Evolutionary conservation across 2,797 vertebrate genomes (phyloP), one percentile per base, ranked within the genome.

Genomic region (Selene dorsalis): DNA sequence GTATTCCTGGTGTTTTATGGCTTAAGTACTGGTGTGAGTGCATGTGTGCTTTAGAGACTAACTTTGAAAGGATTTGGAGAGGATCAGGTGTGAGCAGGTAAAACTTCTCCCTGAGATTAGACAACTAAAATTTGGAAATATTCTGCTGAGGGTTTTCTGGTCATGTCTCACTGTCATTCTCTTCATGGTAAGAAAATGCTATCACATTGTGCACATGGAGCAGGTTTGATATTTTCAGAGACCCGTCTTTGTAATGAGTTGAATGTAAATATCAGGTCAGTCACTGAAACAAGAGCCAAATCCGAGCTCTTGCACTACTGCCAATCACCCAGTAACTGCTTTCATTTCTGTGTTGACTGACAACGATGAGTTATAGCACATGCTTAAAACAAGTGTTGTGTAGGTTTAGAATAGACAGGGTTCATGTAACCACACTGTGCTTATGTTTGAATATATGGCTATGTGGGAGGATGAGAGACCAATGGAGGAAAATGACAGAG

Each of bases 391-490:
- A 52, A 52, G 60, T 22, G 28, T 57, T 56, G 32, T 73, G 38
- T 47, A 12, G 65, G 64, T 64, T 83, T 72, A 66, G 24, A 66
- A 26, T 69, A 56, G 39, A 83, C 17, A 52, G 45, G 35, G 55
- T 38, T 75, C 32, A 75, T 67, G 77, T 78, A 61, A 39, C 50
- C 84, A 50, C 22, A 35, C 47, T 30, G 38, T 83, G 45, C 71
- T 79, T 83, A 87, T 88, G 89, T 70, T 76, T 77, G 76, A 73
- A 73, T 85, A 60, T 77, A 83, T 79, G 80, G 43, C 50, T 87
- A 76, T 73, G 90, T 87, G 88, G 80, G 85, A 65, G 83, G 83
- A 68, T 84, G 82, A 85, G 68, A 84, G 72, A 81, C 65, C 66
- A 76, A 73, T 59, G 59, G 68, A 82, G 53, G 72, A 75, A 83